Evolutionary conservation across 64 coral and sea anemone genomes (phyloP), one percentile per base, ranked within the genome.

Genomic region (Dendronephthya gigantea): DNA sequence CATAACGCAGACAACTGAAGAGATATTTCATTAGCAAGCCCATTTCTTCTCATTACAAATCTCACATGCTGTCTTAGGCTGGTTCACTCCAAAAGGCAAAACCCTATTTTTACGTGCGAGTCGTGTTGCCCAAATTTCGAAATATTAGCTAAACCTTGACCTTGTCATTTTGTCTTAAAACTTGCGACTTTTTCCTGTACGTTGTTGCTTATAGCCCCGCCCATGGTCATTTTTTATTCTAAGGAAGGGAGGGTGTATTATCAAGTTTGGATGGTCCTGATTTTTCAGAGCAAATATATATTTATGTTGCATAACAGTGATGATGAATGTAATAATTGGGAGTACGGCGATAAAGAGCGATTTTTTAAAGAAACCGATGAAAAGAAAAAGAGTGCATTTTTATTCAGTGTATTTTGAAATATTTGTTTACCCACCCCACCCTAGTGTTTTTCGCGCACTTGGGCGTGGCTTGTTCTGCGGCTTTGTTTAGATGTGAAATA

Each of bases 401-500:
- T n/a, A 45, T 11, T 45, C 11, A 11, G 4, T 45, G 17, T 62
- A n/a, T 19, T 22, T n/a, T 0, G 5, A 5, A n/a, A 62, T n/a
- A 27, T 62, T 19, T 79, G n/a, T 33, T 79, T 29, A 33, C 72
- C 72, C 72, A 79, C 72, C 72, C 72, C 36, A 79, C 72, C 72
- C 72, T 79, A 7, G 32, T 7, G 9, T 36, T 33, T 8, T 79
- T 79, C 6, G 3, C 19, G 22, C 29, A 4, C 29, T 79, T 28
- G 72, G 72, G 72, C 72, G 72, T 79, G 72, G 72, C 30, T 79
- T 79, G 25, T 16, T 79, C 72, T 79, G 72, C 36, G 72, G 72
- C 72, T 79, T 79, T 79, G 72, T 79, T 79, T 79, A 19, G 72
- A 79, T 79, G 72, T 9, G 72, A 79, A 79, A 79, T 79, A 79